These are phyloP conservation scores for Formica exsecta DNA, from an alignment of 1,140 invertebrate species.

Conservation along the genomic window DNA sequence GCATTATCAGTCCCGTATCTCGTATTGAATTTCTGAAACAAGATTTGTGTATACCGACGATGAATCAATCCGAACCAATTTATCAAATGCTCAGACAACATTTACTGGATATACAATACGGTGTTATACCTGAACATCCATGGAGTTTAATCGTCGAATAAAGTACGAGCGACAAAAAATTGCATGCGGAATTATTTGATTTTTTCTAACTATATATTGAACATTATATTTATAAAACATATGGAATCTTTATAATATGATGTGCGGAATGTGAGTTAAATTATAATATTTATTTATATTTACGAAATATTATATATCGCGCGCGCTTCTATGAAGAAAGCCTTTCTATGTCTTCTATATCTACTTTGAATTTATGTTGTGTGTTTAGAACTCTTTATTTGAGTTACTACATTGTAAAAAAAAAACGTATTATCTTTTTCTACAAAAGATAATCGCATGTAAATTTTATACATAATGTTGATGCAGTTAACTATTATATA, in stretches of 20 bases:
- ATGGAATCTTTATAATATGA: background rate
- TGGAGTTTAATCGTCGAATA: conserved; percentile 89
- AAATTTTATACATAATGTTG: conserved; percentile 7
- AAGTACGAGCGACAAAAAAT: conserved; percentile 17
- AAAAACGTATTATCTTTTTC: background rate
- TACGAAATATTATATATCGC: background rate
- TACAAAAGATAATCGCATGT: background rate
- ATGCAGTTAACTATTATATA: background rate
- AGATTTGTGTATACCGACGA: conserved; percentile 91
- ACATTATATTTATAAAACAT: conserved; percentile 13
- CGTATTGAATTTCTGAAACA: conserved; percentile 91
- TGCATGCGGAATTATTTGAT: background rate
- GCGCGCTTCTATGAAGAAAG: background rate
- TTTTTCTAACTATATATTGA: background rate
- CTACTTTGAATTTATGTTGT: background rate
- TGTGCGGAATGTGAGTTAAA: background rate
- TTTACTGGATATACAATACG: conserved; percentile 95
- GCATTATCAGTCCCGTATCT: conserved; percentile 95
- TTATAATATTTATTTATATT: conserved; percentile 58
- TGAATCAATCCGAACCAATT: conserved; percentile 90
- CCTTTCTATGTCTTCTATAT: too few relatives aligned
- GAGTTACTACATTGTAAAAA: background rate
- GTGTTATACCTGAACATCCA: conserved; percentile 91
- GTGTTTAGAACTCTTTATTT: background rate
- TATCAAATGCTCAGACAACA: conserved; percentile 90